These are phyloP conservation scores for Herminia tarsipennalis DNA, from an alignment of 2,888 invertebrate genomes.

Conservation along the genomic window DNA sequence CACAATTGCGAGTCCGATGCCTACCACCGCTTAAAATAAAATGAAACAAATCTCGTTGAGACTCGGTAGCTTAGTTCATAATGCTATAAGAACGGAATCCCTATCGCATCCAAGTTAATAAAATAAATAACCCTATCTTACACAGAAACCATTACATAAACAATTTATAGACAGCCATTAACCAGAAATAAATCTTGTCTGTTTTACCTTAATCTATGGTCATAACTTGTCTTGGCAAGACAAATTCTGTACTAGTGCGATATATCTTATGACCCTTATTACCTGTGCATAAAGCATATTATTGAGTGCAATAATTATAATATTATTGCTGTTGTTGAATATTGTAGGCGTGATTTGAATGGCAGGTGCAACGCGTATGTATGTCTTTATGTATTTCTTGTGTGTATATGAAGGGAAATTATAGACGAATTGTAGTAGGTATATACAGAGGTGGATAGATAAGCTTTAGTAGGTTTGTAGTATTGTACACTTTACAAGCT, in stretches of 20 bases:
- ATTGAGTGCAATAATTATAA: constrained; percentile 3
- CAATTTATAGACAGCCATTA: background rate
- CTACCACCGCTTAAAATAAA: no score
- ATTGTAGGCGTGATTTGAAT: constrained; percentile 73
- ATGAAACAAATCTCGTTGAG: no score
- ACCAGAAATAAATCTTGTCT: background rate
- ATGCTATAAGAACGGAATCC: no score
- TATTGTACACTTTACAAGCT: no score
- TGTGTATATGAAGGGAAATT: constrained; percentile 27
- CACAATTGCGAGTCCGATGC: no score
- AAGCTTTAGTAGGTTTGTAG: no score
- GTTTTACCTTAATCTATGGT: constrained; percentile 44
- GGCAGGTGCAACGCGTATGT: constrained; percentile 66
- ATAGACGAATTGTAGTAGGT: constrained; percentile 7
- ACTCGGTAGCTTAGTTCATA: no score
- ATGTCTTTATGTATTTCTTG: constrained; percentile 57
- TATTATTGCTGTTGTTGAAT: constrained; percentile 37
- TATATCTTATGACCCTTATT: constrained; percentile 21
- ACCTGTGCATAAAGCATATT: constrained; percentile 9
- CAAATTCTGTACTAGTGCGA: constrained; percentile 36
- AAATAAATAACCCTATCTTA: no score
- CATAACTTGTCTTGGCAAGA: constrained; percentile 38
- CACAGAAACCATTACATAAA: no score
- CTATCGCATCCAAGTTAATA: no score
- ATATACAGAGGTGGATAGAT: no score